Evolutionary conservation across 2,113 vertebrate species (phyloP).

Genomic region (Nibea albiflora): DNA sequence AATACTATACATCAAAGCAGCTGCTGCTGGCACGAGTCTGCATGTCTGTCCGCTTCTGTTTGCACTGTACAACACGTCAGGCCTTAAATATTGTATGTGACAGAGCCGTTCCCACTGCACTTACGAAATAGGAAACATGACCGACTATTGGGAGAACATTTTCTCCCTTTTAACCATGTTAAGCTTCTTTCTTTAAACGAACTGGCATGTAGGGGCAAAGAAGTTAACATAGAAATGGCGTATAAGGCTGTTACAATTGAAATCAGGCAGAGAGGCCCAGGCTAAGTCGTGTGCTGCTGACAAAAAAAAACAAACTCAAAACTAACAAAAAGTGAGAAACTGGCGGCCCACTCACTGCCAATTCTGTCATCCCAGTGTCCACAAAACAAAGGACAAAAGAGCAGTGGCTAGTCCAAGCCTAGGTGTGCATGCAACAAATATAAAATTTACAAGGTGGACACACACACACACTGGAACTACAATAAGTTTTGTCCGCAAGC

Average conservation of each 20-base stretch:
- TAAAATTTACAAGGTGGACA: slow-evolving; percentile 4
- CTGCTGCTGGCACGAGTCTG: slow-evolving; percentile 51
- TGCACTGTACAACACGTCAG: slow-evolving; percentile 37
- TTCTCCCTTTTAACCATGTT: slow-evolving; percentile 2
- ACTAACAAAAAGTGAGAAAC: slow-evolving; percentile 1
- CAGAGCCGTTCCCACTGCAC: slow-evolving; percentile 24
- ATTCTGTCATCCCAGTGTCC: not conserved
- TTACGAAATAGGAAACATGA: slow-evolving; percentile 12
- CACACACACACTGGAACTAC: not conserved
- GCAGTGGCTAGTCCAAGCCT: not conserved
- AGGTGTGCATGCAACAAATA: not conserved
- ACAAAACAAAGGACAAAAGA: slow-evolving; percentile 13
- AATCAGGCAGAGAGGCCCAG: slow-evolving; percentile 9
- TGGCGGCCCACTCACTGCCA: not conserved
- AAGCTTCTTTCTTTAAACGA: slow-evolving; percentile 8
- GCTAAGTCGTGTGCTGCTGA: slow-evolving; percentile 27
- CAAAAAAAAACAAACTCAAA: slow-evolving; percentile 14
- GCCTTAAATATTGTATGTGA: slow-evolving; percentile 50
- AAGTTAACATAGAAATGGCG: not conserved
- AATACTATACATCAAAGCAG: slow-evolving; percentile 64
- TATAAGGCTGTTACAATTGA: not conserved
- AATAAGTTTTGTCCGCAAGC: not conserved
- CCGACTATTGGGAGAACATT: slow-evolving; percentile 29
- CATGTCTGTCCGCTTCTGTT: slow-evolving; percentile 46
- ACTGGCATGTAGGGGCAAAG: not conserved